phyloP scores from a whole-genome alignment of 2,888 invertebrate species.

The Rhagium mordax region DNA sequence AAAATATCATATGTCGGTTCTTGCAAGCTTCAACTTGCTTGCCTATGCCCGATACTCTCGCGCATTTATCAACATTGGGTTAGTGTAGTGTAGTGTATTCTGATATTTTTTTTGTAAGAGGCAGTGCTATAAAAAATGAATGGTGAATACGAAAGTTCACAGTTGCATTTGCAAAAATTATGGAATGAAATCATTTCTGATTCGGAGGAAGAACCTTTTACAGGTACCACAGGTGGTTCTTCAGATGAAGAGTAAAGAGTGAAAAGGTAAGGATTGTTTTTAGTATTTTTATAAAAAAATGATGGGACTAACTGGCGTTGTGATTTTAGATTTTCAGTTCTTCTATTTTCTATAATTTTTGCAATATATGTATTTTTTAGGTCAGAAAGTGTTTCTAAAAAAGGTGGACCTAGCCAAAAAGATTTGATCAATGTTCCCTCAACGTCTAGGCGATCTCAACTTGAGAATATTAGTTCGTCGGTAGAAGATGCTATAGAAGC shows the following conservation, averaged over 20 bases:
- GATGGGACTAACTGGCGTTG: no score
- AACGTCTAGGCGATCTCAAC: slow-evolving; percentile 23
- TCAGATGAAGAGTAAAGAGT: slow-evolving; percentile 4
- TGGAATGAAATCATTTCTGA: slow-evolving; percentile 12
- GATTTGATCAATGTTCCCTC: slow-evolving; percentile 4
- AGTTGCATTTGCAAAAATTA: slow-evolving; percentile 9
- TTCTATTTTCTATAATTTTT: no score
- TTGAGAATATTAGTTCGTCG: background rate
- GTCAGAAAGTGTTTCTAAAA: background rate
- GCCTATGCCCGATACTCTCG: no score
- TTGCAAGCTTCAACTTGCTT: no score
- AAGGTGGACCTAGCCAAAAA: slow-evolving; percentile 1
- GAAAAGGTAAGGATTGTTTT: background rate
- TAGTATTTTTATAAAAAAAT: background rate
- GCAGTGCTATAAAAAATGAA: no score
- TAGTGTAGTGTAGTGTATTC: no score
- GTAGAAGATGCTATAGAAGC: slow-evolving; percentile 32
- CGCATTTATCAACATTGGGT: no score
- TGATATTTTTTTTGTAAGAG: no score
- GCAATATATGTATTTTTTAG: background rate
- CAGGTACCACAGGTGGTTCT: slow-evolving; percentile 13
- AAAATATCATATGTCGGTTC: no score
- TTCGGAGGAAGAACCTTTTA: slow-evolving; percentile 17
- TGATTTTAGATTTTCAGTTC: no score
- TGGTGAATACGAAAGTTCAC: background rate